These are phyloP conservation scores for Sciurus niger DNA, from an alignment of 2,113 vertebrate species.

Conservation along the genomic window DNA sequence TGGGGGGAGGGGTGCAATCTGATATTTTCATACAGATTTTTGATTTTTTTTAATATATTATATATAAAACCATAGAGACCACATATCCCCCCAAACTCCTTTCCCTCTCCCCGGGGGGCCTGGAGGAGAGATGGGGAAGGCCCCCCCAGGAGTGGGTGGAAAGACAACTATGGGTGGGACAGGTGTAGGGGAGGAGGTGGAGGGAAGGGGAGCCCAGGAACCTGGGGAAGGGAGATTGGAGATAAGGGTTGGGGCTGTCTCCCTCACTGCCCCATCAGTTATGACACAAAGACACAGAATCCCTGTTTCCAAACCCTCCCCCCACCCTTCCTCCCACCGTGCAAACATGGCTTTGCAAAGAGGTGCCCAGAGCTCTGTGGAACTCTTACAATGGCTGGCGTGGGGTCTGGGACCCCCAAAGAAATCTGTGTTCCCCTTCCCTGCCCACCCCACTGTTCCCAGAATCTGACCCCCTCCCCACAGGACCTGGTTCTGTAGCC, in stretches of 20 bases:
- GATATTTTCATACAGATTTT: slow-evolving; percentile 86
- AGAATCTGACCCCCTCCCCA: slow-evolving; percentile 79
- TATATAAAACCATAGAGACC: slow-evolving; percentile 88
- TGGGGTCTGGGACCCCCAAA: slow-evolving; percentile 78
- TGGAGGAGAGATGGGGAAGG: slow-evolving; percentile 84
- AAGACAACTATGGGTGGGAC: slow-evolving; percentile 69
- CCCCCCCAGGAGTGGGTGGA: slow-evolving; percentile 80
- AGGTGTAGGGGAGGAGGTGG: slow-evolving; percentile 40
- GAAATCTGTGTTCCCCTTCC: slow-evolving; percentile 74
- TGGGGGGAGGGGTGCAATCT: slow-evolving; percentile 82
- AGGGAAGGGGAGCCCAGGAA: slow-evolving; percentile 57
- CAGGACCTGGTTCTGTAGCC: slow-evolving; percentile 76
- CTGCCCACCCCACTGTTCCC: slow-evolving; percentile 79
- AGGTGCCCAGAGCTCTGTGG: slow-evolving; percentile 85
- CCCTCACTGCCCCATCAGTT: slow-evolving; percentile 70
- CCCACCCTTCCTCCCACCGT: slow-evolving; percentile 79
- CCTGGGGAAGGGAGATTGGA: slow-evolving; percentile 61
- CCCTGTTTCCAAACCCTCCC: slow-evolving; percentile 77
- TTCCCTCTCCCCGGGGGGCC: slow-evolving; percentile 78
- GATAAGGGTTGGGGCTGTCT: slow-evolving; percentile 58
- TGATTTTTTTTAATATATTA: slow-evolving; percentile 88
- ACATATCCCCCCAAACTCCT: slow-evolving; percentile 64
- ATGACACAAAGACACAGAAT: slow-evolving; percentile 85
- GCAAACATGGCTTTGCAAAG: slow-evolving; percentile 88
- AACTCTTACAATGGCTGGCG: slow-evolving; percentile 84